Conservation (phyloP, 2,888 invertebrate species). For the Choristoneura rosaceana region DNA sequence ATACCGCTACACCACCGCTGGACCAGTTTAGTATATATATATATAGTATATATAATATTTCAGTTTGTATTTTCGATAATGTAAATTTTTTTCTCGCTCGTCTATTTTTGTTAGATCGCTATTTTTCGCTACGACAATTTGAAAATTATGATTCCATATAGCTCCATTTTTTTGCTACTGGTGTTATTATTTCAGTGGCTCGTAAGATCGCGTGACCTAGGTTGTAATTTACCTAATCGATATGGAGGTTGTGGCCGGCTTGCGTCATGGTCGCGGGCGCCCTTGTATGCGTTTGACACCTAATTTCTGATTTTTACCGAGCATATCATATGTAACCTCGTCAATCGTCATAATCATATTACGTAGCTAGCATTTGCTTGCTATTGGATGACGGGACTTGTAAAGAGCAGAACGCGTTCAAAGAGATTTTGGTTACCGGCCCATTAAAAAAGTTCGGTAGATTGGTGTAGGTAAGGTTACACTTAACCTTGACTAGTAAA, state of each 20-base stretch:
- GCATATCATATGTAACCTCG: constrained; percentile 42
- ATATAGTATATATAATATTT: too few species aligned
- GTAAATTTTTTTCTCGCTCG: background rate
- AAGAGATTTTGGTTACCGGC: constrained; percentile 28
- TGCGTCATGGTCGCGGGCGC: constrained; percentile 71
- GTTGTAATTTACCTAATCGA: constrained; percentile 74
- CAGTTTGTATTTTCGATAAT: too few species aligned
- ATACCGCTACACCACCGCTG: too few species aligned
- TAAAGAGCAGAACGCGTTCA: constrained; percentile 14
- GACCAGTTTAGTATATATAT: too few species aligned
- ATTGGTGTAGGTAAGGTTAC: too few species aligned
- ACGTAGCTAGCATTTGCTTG: background rate
- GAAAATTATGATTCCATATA: constrained; percentile 7
- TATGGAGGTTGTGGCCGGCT: constrained; percentile 71
- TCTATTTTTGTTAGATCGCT: background rate
- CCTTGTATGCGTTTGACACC: constrained; percentile 61
- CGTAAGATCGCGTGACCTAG: constrained; percentile 71
- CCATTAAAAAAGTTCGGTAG: constrained; percentile 8
- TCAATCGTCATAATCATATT: constrained; percentile 8
- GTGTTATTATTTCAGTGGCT: constrained; percentile 38
- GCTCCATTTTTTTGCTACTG: constrained; percentile 15
- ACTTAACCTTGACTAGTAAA: constrained; percentile 28
- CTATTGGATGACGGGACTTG: background rate
- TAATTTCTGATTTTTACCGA: constrained; percentile 49
- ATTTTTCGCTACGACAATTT: background rate